Conservation (phyloP, 2,888 invertebrate genomes). For the Drosophila stalkeri region DNA sequence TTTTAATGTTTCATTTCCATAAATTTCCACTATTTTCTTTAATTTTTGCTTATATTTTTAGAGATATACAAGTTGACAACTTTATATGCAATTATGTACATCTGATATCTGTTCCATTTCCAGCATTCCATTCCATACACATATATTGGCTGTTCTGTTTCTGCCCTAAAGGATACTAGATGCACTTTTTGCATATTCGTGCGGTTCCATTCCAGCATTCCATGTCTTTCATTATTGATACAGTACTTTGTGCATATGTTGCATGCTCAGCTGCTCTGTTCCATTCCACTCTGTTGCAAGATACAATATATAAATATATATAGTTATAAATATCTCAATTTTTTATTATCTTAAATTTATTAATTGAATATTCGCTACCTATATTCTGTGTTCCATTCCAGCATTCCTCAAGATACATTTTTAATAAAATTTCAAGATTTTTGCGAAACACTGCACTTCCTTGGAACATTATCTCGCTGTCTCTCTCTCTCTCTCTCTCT, state of each 20-base stretch:
- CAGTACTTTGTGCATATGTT: neutral
- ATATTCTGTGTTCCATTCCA: neutral
- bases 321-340: too few species aligned
- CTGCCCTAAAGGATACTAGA: too few species aligned
- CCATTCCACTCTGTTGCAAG: neutral
- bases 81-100: neutral
- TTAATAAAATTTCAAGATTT: neutral
- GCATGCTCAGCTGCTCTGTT: neutral
- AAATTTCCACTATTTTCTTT: neutral
- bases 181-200: too few species aligned
- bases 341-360: neutral
- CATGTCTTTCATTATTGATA: neutral
- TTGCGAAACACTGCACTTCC: neutral
- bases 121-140: too few species aligned
- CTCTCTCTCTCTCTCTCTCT: neutral
- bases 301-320: too few species aligned
- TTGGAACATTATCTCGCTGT: neutral
- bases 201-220: conserved; percentile 3
- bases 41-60: neutral
- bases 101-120: neutral
- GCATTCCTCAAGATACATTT: neutral
- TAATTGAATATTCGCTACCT: neutral
- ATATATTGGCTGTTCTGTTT: too few species aligned
- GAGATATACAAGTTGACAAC: neutral
- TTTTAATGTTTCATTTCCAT: neutral